phyloP scores from a whole-genome alignment of 2,888 invertebrate genomes.

The Dicyrtomina minuta region DNA sequence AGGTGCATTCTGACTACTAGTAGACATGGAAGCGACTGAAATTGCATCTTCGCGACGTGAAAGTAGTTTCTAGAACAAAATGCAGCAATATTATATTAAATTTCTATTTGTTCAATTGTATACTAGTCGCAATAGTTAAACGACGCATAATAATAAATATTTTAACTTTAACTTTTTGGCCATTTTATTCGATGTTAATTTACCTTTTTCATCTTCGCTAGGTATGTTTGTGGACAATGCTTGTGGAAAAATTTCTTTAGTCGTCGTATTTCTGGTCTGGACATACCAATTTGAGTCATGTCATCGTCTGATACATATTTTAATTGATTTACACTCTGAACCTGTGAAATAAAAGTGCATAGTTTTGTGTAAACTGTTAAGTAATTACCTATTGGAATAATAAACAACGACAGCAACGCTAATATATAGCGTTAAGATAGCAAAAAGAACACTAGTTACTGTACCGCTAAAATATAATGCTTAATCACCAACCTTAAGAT shows the following conservation, averaged over 20 bases:
- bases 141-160: no score
- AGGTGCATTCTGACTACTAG: slow-evolving; percentile 45
- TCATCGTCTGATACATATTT: slow-evolving; percentile 95
- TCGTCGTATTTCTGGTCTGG: slow-evolving; percentile 90
- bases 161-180: no score
- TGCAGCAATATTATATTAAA: no score
- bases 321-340: not conserved
- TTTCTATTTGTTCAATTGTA: no score
- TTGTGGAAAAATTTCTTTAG: slow-evolving; percentile 91
- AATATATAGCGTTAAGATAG: no score
- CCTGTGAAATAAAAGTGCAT: not conserved
- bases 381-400: no score
- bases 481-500: slow-evolving; percentile 67
- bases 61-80: slow-evolving; percentile 62
- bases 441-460: no score
- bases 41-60: slow-evolving; percentile 60
- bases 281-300: slow-evolving; percentile 85
- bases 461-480: no score
- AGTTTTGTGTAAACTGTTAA: no score
- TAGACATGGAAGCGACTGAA: slow-evolving; percentile 46
- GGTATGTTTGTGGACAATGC: slow-evolving; percentile 88
- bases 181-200: slow-evolving; percentile 20
- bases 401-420: not conserved
- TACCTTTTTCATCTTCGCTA: slow-evolving; percentile 84
- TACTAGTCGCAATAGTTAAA: no score